phyloP scores from a whole-genome alignment of 2,113 vertebrate genomes.

The Gnathonemus echidnorhynchus region DNA sequence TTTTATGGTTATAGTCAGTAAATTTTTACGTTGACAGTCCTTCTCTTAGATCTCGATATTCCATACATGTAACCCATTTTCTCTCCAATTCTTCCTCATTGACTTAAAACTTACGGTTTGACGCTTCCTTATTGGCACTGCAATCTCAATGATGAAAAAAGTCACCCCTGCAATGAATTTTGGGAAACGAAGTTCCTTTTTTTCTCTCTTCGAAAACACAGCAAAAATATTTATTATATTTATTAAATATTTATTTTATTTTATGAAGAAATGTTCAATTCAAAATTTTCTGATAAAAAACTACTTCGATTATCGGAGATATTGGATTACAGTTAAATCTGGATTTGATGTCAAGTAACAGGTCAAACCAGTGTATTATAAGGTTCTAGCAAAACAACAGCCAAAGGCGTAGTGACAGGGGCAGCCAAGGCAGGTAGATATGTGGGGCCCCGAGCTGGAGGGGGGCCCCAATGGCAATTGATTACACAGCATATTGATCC shows the following conservation, averaged over 20 bases:
- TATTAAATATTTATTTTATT: neutral
- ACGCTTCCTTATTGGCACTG: constrained; percentile 2
- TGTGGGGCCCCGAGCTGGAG: neutral
- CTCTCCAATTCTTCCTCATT: neutral
- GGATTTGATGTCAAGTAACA: neutral
- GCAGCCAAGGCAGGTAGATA: neutral
- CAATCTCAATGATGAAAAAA: neutral
- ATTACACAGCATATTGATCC: neutral
- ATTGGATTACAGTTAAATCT: neutral
- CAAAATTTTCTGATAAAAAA: neutral
- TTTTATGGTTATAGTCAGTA: neutral
- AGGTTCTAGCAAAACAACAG: neutral
- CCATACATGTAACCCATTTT: neutral
- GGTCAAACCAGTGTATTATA: neutral
- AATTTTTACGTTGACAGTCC: neutral
- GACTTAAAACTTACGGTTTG: neutral
- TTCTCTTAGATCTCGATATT: neutral
- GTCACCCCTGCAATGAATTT: constrained; percentile 7
- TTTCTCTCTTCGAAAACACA: neutral
- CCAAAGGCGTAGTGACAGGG: neutral
- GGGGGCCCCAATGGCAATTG: neutral
- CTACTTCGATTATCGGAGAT: neutral
- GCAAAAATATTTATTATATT: neutral
- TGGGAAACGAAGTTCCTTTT: constrained; percentile 17
- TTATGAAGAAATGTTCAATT: neutral